Evolutionary conservation across 2,113 vertebrate species (phyloP), one percentile per base, ranked within the genome.

Genomic region (Pseudorasbora parva): DNA sequence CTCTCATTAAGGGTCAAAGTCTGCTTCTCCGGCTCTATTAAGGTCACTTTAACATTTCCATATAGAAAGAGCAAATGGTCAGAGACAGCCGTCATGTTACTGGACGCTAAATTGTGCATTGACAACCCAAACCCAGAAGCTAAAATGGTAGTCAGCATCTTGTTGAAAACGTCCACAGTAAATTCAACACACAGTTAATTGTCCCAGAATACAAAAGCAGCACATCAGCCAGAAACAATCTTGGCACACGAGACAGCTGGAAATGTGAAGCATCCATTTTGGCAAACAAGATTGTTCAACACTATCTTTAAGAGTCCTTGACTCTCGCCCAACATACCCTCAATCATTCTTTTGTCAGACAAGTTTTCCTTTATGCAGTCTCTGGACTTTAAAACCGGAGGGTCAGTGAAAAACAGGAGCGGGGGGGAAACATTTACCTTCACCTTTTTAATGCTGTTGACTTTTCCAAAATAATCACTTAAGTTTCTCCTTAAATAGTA

Each of bases 301-400:
- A 82, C 82, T 82, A 45, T 88, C 87, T 90, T 91, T 90, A 90
- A 83, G 88, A 73, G 19, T 84, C 76, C 80, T 64, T 25, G 37
- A 56, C 47, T 82, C 82, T 71, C 72, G 59, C 21, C 64, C 25
- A 82, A 57, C 27, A 7, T 23, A 43, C 37, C 17, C 15, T 17
- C 47, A 74, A 27, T 74, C 72, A 51, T 19, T 54, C 23, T 51
- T 74, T 86, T 30, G 54, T 81, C 60, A 81, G 33, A 47, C 69
- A 69, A 78, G 33, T 62, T 78, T 62, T 87, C 25, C 19, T 47
- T 74, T 51, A 14, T 11, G 71, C 71, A 74, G 43, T 27, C 23
- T 30, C 47, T 54, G 47, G 45, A 30, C 15, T 23, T 72, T 8
- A 54, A 54, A 54, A 43, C 69, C 15, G 66, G 37, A 43, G 33